Evolutionary conservation across 1,140 invertebrate species (phyloP).

Genomic region (Pseudomyrmex cubaensis): DNA sequence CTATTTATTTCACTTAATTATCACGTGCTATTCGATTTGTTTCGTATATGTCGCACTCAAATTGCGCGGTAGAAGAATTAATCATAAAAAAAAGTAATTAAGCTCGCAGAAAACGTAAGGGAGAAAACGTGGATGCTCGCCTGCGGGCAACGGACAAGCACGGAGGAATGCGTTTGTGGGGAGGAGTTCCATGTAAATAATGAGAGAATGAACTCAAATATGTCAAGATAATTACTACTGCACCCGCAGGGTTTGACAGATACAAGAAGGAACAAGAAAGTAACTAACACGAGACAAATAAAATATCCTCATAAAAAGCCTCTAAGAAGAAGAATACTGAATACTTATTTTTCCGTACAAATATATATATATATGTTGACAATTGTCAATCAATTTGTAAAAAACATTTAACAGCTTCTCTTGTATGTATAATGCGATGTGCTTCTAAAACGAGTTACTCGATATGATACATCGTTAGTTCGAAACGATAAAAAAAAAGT

Average conservation of each 20-base stretch:
- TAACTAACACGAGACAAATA: slow-evolving; percentile 42
- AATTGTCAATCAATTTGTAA: too few relatives aligned
- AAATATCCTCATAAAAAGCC: slow-evolving; percentile 19
- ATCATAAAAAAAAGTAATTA: slow-evolving; percentile 37
- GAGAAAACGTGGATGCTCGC: slow-evolving; percentile 9
- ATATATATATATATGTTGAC: too few relatives aligned
- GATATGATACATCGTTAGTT: too few relatives aligned
- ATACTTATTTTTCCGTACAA: background rate
- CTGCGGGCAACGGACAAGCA: slow-evolving; percentile 37
- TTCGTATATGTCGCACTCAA: background rate
- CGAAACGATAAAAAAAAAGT: too few relatives aligned
- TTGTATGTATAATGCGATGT: background rate
- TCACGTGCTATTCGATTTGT: background rate
- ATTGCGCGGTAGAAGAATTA: slow-evolving; percentile 13
- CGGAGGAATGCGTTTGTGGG: slow-evolving; percentile 20
- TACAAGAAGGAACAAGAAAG: background rate
- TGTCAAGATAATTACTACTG: slow-evolving; percentile 65
- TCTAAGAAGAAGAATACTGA: background rate
- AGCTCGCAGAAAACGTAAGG: slow-evolving; percentile 10
- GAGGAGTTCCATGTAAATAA: slow-evolving; percentile 55
- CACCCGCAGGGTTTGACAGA: slow-evolving; percentile 41
- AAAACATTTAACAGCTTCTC: too few relatives aligned
- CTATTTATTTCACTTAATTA: slow-evolving; percentile 13
- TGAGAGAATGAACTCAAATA: slow-evolving; percentile 56
- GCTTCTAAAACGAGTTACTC: background rate